A percentile compares a stretch with the other conserved stretches of the same genome.
These are phyloP conservation scores for Tetramorium parvispinum DNA, from an alignment of 1,140 invertebrate genomes.

Conservation along the genomic window DNA sequence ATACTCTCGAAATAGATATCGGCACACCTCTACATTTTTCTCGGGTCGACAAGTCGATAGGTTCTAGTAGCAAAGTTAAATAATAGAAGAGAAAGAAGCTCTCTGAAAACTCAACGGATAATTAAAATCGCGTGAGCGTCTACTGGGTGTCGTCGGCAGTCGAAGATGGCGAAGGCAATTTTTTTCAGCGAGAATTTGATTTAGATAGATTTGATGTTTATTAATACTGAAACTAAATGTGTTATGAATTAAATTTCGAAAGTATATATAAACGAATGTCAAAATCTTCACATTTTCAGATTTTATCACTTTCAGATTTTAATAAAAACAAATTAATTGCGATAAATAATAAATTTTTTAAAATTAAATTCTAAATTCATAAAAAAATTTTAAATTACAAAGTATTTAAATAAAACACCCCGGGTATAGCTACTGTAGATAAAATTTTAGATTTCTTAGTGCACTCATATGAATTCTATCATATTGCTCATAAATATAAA, in stretches of 20 bases:
- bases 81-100: conserved; percentile 44
- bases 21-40: conserved; percentile 14
- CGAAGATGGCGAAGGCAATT: background rate
- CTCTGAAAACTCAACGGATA: conserved; percentile 25
- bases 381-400: background rate
- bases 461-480: background rate
- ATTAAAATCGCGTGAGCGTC: conserved; percentile 32
- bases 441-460: background rate
- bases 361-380: background rate
- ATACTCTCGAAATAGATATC: conserved; percentile 44
- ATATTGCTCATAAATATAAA: background rate
- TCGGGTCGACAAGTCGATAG: conserved; percentile 29
- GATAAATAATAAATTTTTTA: background rate
- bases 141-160: background rate
- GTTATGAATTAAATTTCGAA: background rate
- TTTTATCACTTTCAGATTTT: background rate
- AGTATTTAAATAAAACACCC: background rate
- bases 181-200: conserved; percentile 4
- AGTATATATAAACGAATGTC: background rate
- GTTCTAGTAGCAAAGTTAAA: conserved; percentile 42
- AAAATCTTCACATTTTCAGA: background rate
- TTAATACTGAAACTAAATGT: background rate
- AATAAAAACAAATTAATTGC: background rate
- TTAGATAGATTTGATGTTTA: background rate
- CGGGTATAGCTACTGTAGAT: background rate